Conservation (phyloP, 2,113 vertebrate species). For the Phalacrocorax brasilianus region DNA sequence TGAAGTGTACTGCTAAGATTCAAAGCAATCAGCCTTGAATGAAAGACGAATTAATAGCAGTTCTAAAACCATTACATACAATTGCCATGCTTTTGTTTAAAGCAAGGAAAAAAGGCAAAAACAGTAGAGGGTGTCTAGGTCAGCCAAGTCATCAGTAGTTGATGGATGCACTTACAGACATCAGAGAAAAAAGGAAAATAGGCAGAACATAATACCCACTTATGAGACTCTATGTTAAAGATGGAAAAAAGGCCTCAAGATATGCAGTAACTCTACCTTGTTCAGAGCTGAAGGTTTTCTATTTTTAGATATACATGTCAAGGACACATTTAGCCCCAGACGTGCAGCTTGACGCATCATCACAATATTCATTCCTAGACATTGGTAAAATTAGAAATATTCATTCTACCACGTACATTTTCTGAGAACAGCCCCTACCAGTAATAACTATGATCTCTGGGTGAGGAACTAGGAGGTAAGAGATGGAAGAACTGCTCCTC, state of each 20-base stretch:
- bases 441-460: not conserved
- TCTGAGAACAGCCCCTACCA: not conserved
- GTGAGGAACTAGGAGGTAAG: not conserved
- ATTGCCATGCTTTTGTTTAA: constrained; percentile 42
- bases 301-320: not conserved
- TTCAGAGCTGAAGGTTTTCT: not conserved
- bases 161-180: constrained; percentile 38
- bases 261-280: not conserved
- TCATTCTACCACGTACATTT: not conserved
- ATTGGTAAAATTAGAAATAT: not conserved
- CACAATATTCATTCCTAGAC: not conserved
- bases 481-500: not conserved
- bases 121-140: constrained; percentile 2
- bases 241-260: constrained; percentile 14
- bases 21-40: constrained; percentile 45
- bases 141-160: constrained; percentile 34
- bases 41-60: constrained; percentile 36
- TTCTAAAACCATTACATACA: constrained; percentile 35
- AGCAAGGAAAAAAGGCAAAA: not conserved
- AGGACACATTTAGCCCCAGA: constrained; percentile 22
- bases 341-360: not conserved
- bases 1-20: not conserved
- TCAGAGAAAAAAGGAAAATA: constrained; percentile 19
- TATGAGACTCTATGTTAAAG: not conserved
- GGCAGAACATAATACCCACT: constrained; percentile 18